Conservation (phyloP, 1,140 invertebrate genomes). For the Drosophila miranda region DNA sequence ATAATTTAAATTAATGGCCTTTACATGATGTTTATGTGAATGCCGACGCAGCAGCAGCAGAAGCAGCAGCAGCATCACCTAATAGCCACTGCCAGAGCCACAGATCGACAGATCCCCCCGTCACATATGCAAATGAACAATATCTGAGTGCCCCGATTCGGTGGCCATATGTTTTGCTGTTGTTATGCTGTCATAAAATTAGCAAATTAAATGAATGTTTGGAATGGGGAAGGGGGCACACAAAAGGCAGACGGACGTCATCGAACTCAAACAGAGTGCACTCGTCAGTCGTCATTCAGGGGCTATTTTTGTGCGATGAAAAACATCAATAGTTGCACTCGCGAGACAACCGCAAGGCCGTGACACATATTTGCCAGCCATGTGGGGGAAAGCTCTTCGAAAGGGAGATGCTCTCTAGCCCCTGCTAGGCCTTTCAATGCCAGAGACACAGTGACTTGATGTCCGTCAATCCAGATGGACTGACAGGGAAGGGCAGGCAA, state of each 20-base stretch:
- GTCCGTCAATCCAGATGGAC: conserved; percentile 31
- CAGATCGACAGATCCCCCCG: conserved; percentile 31
- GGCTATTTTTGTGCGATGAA: conserved; percentile 40
- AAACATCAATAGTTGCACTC: conserved; percentile 38
- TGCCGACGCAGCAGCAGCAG: conserved; percentile 2
- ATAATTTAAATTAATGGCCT: conserved; percentile 79
- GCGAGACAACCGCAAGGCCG: conserved; percentile 38
- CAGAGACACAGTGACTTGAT: conserved; percentile 6
- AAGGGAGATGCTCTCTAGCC: background rate
- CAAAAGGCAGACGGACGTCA: conserved; percentile 25
- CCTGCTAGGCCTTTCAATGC: conserved; percentile 1
- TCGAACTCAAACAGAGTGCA: conserved; percentile 12
- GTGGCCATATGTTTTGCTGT: conserved; percentile 52
- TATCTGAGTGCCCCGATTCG: conserved; percentile 50
- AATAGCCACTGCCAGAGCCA: background rate
- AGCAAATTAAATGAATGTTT: conserved; percentile 55
- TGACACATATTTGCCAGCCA: conserved; percentile 63
- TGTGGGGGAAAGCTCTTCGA: conserved; percentile 29
- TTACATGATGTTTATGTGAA: conserved; percentile 68
- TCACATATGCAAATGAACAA: conserved; percentile 22
- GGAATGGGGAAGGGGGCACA: background rate
- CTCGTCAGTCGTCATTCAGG: conserved; percentile 9
- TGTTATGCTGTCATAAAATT: conserved; percentile 58
- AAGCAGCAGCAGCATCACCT: no score
- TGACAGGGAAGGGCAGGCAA: conserved; percentile 19